Evolutionary conservation across 2,797 vertebrate genomes (phyloP).

Genomic region (Cygnus olor): DNA sequence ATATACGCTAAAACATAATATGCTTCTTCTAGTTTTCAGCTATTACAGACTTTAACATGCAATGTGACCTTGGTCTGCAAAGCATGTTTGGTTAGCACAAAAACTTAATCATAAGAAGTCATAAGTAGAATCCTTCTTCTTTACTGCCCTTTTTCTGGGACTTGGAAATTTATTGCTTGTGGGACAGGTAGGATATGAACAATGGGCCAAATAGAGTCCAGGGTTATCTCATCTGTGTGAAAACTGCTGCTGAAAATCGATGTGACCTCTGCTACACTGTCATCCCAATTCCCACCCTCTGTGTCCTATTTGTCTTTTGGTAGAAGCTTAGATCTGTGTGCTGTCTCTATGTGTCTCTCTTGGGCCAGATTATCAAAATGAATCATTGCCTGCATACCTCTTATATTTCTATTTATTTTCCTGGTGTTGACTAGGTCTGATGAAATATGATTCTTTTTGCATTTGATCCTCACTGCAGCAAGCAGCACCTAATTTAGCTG

Average conservation of each 20-base stretch:
- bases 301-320: slow-evolving; percentile 89
- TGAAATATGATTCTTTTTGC: slow-evolving; percentile 86
- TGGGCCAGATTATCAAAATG: slow-evolving; percentile 89
- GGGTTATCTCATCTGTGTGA: slow-evolving; percentile 87
- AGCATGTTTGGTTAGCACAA: slow-evolving; percentile 84
- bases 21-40: slow-evolving; percentile 60
- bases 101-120: slow-evolving; percentile 89
- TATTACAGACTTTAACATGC: slow-evolving; percentile 79
- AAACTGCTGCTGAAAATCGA: slow-evolving; percentile 87
- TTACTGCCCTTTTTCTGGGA: slow-evolving; percentile 83
- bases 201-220: slow-evolving; percentile 86
- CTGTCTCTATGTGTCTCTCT: slow-evolving; percentile 83
- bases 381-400: slow-evolving; percentile 85
- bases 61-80: slow-evolving; percentile 86
- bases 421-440: slow-evolving; percentile 80
- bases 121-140: slow-evolving; percentile 84
- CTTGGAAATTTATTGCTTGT: slow-evolving; percentile 83
- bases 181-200: slow-evolving; percentile 89
- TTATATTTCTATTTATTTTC: slow-evolving; percentile 88
- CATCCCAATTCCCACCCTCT: slow-evolving; percentile 85
- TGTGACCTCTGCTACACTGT: slow-evolving; percentile 89
- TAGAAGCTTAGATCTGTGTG: slow-evolving; percentile 83
- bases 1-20: slow-evolving; percentile 73
- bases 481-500: slow-evolving; percentile 82
- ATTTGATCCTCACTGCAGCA: slow-evolving; percentile 81